Percentiles rank a stretch among this genome's conserved stretches.
Evolutionary conservation across 2,113 vertebrate species (phyloP).

Genomic region (Eubucco bourcierii): DNA sequence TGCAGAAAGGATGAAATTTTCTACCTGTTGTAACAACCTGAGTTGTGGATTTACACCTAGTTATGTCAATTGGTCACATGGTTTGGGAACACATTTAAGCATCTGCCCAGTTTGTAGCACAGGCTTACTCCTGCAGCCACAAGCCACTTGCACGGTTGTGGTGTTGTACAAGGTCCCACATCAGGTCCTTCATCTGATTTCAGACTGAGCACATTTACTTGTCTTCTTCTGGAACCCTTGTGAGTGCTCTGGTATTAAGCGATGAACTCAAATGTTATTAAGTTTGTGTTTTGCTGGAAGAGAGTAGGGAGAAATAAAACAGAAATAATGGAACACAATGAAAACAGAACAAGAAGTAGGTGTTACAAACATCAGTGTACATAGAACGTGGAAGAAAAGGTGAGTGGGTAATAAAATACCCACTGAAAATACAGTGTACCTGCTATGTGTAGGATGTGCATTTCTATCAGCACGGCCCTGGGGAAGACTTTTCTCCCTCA

Average conservation of each 20-base stretch:
- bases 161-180: not conserved
- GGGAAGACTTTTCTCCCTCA: not conserved
- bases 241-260: not conserved
- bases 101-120: not conserved
- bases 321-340: not conserved
- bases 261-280: not conserved
- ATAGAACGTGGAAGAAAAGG: not conserved
- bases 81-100: not conserved
- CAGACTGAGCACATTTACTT: not conserved
- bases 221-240: not conserved
- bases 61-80: not conserved
- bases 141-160: not conserved
- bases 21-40: not conserved
- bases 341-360: not conserved
- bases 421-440: not conserved
- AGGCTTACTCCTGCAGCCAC: not conserved
- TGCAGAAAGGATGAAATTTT: not conserved
- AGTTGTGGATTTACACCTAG: not conserved
- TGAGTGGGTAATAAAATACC: not conserved
- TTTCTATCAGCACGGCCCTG: not conserved
- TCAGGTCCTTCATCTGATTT: not conserved
- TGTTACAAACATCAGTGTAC: not conserved
- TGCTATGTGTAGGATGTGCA: not conserved
- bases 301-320: not conserved
- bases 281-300: not conserved